Conservation (phyloP, 2,888 invertebrate genomes). For the Napeogenes inachia region DNA sequence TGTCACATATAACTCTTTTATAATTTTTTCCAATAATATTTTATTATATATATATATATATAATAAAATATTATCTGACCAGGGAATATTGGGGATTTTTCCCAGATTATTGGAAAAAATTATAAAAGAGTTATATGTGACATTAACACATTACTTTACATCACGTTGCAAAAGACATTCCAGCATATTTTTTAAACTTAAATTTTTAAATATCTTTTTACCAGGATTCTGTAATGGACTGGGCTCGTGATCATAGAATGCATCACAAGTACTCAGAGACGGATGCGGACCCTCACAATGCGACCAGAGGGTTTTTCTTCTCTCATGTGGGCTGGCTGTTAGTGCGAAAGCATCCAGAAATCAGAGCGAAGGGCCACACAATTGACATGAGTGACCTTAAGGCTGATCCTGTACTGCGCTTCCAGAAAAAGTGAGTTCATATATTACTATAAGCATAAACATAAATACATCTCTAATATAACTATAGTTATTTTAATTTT, state of each 20-base stretch:
- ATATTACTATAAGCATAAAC: too few species aligned
- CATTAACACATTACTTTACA: too few species aligned
- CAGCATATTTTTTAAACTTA: conserved; percentile 55
- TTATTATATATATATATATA: too few species aligned
- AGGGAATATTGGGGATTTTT: too few species aligned
- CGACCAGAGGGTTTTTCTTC: conserved; percentile 96
- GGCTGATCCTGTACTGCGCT: conserved; percentile 86
- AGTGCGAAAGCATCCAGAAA: conserved; percentile 92
- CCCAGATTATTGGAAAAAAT: too few species aligned
- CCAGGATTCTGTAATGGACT: conserved; percentile 86
- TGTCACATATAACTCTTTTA: too few species aligned
- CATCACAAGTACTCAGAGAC: conserved; percentile 97
- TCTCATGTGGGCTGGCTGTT: conserved; percentile 96
- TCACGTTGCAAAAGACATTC: too few species aligned
- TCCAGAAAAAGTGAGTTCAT: conserved; percentile 88
- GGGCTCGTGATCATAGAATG: conserved; percentile 88
- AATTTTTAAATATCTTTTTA: conserved; percentile 43
- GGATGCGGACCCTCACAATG: conserved; percentile 95
- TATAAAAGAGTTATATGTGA: too few species aligned
- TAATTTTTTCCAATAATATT: too few species aligned
- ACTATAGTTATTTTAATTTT: too few species aligned
- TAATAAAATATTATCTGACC: too few species aligned
- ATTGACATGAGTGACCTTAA: conserved; percentile 90
- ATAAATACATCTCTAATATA: too few species aligned
- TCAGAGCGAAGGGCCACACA: conserved; percentile 89